Evolutionary conservation across 2,113 vertebrate species (phyloP), one percentile per base, ranked within the genome.

Genomic region (Halcyon senegalensis): DNA sequence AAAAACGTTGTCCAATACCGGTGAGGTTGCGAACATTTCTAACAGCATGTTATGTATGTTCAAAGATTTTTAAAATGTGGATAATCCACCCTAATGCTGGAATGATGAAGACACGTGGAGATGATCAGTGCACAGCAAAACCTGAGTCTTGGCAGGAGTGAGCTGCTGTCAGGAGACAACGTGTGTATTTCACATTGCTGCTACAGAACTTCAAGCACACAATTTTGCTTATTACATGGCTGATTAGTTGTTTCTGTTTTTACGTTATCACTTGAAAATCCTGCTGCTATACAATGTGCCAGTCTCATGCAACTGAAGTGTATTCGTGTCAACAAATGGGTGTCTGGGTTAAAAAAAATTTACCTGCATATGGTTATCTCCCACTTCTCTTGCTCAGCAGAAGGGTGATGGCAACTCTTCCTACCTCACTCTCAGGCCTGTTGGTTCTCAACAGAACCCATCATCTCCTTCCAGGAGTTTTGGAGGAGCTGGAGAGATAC

Each of bases 191-290:
- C 75, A 43, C 25, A 23, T 25, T 56, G 46, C 46, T 80, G 75
- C 70, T 55, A 62, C 53, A 41, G 55, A 81, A 80, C 77, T 82
- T 90, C 59, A 33, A 50, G 66, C 13, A 63, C 66, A 74, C 8
- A 31, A 5, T 95, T 97, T 96, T 95, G 95, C 92, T 97, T 91
- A 85, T 92, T 89, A 86, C 50, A 28, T 80, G 81, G 93, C 93
- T 98, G 89, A 97, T 97, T 98, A 89, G 97, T 97, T 90, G 25
- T 87, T 87, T 63, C 80, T 91, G 17, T 76, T 96, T 96, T 89
- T 94, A 83, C 67, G 44, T 90, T 87, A 74, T 84, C 78, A n/a
- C 74, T 64, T 87, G 70, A 58, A 90, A 96, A 82, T 67, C 74
- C 75, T 83, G 60, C 84, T 97, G 92, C 73, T 93, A 46, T 81